Percentiles rank a stretch among this genome's conserved stretches.
phyloP scores from a whole-genome alignment of 2,888 invertebrate species.

The Choristoneura rosaceana region DNA sequence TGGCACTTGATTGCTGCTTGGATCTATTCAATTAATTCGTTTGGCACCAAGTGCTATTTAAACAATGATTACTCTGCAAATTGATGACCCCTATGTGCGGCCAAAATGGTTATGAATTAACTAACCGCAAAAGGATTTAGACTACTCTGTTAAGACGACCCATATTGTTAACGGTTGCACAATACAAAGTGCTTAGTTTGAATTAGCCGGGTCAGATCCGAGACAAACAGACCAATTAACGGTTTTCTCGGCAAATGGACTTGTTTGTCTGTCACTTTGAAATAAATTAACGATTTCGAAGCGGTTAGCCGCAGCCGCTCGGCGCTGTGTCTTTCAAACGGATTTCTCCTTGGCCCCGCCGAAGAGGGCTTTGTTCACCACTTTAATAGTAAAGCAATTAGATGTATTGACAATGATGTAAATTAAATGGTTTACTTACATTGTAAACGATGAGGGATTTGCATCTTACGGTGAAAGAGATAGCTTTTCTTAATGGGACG shows the following conservation, averaged over 20 bases:
- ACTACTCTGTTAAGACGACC: slow-evolving; percentile 5
- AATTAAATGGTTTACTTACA: not conserved
- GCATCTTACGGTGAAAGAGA: slow-evolving; percentile 3
- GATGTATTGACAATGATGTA: slow-evolving; percentile 18
- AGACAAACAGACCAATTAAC: slow-evolving; percentile 40
- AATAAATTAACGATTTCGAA: slow-evolving; percentile 33
- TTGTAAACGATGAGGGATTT: slow-evolving; percentile 11
- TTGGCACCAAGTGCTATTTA: not conserved
- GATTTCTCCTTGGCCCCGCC: slow-evolving; percentile 1
- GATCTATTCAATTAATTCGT: not conserved
- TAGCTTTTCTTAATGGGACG: not conserved
- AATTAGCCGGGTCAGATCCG: slow-evolving; percentile 33
- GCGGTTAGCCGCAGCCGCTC: slow-evolving; percentile 15
- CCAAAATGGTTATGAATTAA: not conserved
- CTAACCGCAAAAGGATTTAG: slow-evolving; percentile 4
- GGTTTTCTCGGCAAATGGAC: slow-evolving; percentile 37
- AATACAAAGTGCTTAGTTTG: slow-evolving; percentile 31
- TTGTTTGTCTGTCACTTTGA: slow-evolving; percentile 37
- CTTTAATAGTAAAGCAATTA: slow-evolving; percentile 20
- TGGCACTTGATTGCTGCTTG: not conserved
- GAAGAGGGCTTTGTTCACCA: slow-evolving; percentile 6
- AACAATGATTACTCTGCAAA: not conserved
- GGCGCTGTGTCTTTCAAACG: slow-evolving; percentile 10
- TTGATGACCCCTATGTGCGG: not conserved
- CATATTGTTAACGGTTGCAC: slow-evolving; percentile 22